Percentiles rank a stretch among this genome's conserved stretches.
These are phyloP conservation scores for Scaptodrosophila latifasciaeformis DNA, from an alignment of 2,888 invertebrate species.

Conservation along the genomic window DNA sequence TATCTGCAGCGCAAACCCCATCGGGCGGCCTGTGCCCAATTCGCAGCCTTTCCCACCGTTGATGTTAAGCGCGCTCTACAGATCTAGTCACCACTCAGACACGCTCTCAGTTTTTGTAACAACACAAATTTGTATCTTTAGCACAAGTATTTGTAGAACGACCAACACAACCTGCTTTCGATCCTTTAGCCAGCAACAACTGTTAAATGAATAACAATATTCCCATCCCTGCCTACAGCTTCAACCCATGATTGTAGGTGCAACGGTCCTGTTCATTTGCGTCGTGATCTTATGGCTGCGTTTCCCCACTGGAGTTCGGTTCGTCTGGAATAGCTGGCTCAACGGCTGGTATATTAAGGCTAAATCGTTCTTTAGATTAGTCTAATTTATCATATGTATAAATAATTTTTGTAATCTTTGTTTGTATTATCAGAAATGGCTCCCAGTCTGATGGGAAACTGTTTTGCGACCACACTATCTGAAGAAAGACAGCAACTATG, in stretches of 20 bases:
- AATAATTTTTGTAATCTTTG: neutral
- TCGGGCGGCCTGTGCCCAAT: conserved; percentile 70
- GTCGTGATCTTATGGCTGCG: conserved; percentile 10
- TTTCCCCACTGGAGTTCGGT: neutral
- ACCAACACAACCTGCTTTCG: too few species aligned
- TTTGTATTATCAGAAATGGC: neutral
- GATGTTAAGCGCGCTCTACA: conserved; percentile 72
- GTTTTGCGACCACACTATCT: neutral
- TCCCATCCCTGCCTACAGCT: conserved; percentile 12
- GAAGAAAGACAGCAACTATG: neutral
- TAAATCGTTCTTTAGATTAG: too few species aligned
- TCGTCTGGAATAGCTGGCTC: conserved; percentile 8
- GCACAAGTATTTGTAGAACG: too few species aligned
- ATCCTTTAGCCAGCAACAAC: neutral
- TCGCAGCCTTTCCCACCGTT: conserved; percentile 72
- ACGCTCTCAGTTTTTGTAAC: neutral
- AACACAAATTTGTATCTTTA: too few species aligned
- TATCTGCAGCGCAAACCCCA: conserved; percentile 74
- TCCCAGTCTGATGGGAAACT: neutral
- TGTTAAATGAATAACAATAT: neutral
- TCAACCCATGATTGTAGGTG: conserved; percentile 4
- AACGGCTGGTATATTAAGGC: too few species aligned
- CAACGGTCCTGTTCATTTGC: conserved; percentile 11
- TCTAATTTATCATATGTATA: neutral
- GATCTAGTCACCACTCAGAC: conserved; percentile 38